Base-by-base conservation (phyloP, 2,113 vertebrate genomes). In the Spermophilus dauricus region DNA sequence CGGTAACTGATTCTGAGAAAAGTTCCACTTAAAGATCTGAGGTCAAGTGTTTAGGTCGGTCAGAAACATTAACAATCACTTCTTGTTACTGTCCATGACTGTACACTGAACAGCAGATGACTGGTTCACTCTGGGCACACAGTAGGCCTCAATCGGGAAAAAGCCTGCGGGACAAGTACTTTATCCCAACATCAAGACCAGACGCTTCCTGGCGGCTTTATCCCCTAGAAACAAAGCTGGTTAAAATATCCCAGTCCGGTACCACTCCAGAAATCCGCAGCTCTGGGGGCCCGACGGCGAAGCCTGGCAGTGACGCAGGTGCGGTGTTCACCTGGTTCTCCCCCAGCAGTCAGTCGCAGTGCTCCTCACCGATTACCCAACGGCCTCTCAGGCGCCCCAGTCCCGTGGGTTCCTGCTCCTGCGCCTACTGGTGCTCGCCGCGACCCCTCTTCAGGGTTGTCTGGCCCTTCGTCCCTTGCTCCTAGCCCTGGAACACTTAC, bases 401-500 rank as follows among this genome's bases (percentile, higher is more conserved):
- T 32, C 30, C 37, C 58, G 18, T 42, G 26, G 34, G 14, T 16
- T 51, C 75, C 86, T 8, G 39, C 70, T 86, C 51, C 42, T 2
- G n/a, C 2, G 63, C 4, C 34, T 73, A 24, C 65, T 1, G 65
- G 18, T 0, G 61, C 70, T n/a, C 28, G 7, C 61, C 5, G 12
- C 51, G 45, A 65, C 73, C 63, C 83, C 61, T 3, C 14, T 26
- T 30, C 78, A 1, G 17, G n/a, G 61, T 11, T 26, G 48, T 61
- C 39, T 4, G 63, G 34, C 51, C 67, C 34, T 34, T 2, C 1
- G 16, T 67, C 76, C 24, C n/a, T 26, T n/a, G 39, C 32, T n/a
- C 5, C 75, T 32, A 24, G 42, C 37, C 58, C 70, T 4, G 48
- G 37, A 42, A 32, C 75, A 94, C 99, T 99, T 97, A 99, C 99